Conservation (phyloP, 2,113 vertebrate genomes). For the Lethenteron camtschaticum region DNA sequence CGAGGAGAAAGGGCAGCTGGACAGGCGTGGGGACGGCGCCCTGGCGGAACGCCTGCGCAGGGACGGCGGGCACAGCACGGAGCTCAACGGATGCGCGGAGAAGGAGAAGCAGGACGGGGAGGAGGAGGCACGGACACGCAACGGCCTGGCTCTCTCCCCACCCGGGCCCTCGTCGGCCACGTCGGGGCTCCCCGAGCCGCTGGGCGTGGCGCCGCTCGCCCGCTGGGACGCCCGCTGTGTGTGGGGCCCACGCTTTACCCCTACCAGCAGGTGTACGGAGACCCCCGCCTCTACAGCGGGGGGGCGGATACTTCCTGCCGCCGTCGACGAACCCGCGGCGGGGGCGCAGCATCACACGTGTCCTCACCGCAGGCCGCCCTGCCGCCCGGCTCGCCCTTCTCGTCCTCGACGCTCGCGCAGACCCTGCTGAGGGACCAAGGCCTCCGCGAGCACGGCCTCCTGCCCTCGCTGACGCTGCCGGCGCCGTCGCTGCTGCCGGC, state of each 20-base stretch:
- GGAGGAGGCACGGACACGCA: not conserved
- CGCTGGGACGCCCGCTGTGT: not conserved
- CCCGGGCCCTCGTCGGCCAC: not conserved
- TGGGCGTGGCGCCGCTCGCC: not conserved
- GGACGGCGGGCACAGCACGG: no score
- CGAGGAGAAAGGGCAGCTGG: no score
- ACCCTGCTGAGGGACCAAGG: constrained; percentile 4
- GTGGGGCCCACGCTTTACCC: not conserved
- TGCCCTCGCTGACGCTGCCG: constrained; percentile 1
- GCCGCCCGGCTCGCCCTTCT: not conserved
- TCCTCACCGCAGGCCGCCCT: not conserved
- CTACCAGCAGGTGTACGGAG: not conserved
- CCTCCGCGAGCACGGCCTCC: not conserved
- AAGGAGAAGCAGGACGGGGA: not conserved
- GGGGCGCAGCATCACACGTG: not conserved
- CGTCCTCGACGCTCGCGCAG: constrained; percentile 1
- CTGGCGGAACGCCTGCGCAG: no score
- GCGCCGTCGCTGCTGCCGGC: not conserved
- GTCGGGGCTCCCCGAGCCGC: not conserved
- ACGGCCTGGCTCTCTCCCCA: not conserved
- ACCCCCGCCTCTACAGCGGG: not conserved
- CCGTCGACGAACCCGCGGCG: not conserved
- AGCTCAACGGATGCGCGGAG: not conserved
- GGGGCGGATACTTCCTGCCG: not conserved
- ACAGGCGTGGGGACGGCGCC: no score